Evolutionary conservation across 2,113 vertebrate species (phyloP).

Genomic region (Muntiacus muntjak): DNA sequence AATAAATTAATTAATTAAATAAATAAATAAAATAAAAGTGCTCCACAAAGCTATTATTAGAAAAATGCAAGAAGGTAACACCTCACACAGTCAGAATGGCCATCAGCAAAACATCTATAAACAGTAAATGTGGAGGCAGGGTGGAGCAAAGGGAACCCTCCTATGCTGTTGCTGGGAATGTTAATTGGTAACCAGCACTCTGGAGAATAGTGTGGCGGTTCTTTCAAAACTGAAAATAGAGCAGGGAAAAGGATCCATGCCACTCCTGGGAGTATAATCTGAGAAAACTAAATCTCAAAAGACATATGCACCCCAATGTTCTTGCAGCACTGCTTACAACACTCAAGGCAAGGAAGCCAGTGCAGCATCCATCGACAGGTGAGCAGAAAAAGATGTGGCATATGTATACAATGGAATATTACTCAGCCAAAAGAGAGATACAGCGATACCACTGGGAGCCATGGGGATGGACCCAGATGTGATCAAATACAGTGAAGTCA

Average conservation of each 20-base stretch:
- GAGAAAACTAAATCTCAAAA: neutral
- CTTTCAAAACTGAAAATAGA: neutral
- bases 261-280: neutral
- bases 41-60: neutral
- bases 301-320: neutral
- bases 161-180: neutral
- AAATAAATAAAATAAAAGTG: neutral
- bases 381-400: neutral
- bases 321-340: neutral
- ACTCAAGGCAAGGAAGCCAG: neutral
- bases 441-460: neutral
- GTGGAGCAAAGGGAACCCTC: neutral
- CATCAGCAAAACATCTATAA: neutral
- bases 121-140: neutral
- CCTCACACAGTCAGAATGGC: neutral
- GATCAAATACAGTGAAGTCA: neutral
- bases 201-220: neutral
- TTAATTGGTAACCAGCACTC: neutral
- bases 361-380: neutral
- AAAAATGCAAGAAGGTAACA: neutral
- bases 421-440: neutral
- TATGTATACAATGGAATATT: accelerated
- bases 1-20: too few species aligned
- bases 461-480: neutral
- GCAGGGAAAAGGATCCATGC: neutral